phyloP scores from a whole-genome alignment of 2,797 vertebrate genomes.

The Natrix natrix region DNA sequence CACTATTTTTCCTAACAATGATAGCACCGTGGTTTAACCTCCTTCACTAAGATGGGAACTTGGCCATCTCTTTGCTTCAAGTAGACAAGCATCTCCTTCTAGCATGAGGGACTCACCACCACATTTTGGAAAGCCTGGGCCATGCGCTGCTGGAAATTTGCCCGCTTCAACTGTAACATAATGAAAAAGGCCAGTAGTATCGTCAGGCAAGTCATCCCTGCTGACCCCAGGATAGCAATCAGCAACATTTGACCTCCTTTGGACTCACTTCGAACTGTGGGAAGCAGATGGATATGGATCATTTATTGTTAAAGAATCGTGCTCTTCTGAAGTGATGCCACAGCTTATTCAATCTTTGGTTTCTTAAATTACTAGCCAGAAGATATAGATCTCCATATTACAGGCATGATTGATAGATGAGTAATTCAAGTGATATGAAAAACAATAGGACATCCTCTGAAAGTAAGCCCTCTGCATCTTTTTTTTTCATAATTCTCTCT shows the following conservation, averaged over 20 bases:
- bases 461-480: neutral
- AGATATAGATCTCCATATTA: neutral
- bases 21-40: neutral
- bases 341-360: neutral
- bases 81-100: neutral
- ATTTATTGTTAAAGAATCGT: neutral
- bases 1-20: neutral
- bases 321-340: neutral
- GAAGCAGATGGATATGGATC: neutral
- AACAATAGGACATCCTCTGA: too few species aligned
- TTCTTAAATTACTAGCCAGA: neutral
- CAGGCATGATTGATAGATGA: neutral
- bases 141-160: slow-evolving; percentile 83
- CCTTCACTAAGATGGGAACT: neutral
- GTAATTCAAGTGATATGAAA: neutral
- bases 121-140: slow-evolving; percentile 85
- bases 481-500: neutral
- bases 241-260: slow-evolving; percentile 81
- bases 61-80: neutral
- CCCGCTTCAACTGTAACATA: slow-evolving; percentile 82
- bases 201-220: slow-evolving; percentile 86
- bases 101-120: slow-evolving; percentile 60
- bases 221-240: slow-evolving; percentile 84
- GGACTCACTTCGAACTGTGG: slow-evolving; percentile 66
- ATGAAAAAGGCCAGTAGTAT: slow-evolving; percentile 85